These are phyloP conservation scores for Zoroaster sp. DNA, from an alignment of 53 echinoderm and acorn worm species.

Conservation along the genomic window DNA sequence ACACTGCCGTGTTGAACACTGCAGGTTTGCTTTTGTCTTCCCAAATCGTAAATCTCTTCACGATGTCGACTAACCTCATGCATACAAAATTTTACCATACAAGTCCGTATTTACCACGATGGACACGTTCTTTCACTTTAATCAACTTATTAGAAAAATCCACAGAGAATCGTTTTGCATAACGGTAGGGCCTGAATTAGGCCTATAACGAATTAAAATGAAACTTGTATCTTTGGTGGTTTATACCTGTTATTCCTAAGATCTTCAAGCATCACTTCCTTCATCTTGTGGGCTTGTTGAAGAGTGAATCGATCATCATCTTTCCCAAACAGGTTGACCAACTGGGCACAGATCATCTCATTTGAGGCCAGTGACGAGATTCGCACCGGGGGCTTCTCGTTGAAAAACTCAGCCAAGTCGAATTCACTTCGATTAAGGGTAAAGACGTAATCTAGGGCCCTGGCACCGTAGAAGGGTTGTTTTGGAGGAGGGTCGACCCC, in stretches of 20 bases:
- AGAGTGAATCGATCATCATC: constrained; percentile 9
- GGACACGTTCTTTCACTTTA: too few species aligned
- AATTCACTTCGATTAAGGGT: constrained; percentile 32
- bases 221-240: too few species aligned
- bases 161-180: too few species aligned
- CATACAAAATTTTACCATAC: too few species aligned
- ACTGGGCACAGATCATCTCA: background rate
- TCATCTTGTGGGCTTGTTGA: constrained; percentile 33
- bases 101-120: too few species aligned
- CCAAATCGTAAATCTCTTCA: too few species aligned
- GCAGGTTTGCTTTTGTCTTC: too few species aligned
- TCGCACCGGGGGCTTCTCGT: constrained; percentile 33
- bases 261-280: constrained; percentile 35
- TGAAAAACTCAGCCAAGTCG: constrained; percentile 30
- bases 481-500: constrained; percentile 29
- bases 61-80: too few species aligned
- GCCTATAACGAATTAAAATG: too few species aligned
- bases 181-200: too few species aligned
- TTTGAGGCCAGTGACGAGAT: constrained; percentile 18
- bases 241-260: constrained; percentile 3
- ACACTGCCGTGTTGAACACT: too few species aligned
- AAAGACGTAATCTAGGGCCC: constrained; percentile 56
- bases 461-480: constrained; percentile 50
- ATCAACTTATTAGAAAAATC: too few species aligned
- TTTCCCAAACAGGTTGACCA: constrained; percentile 19